A percentile compares a stretch with the other conserved stretches of the same genome.
Evolutionary conservation across 2,797 vertebrate genomes (phyloP).

Genomic region (Enteromius thamalakanensis): DNA sequence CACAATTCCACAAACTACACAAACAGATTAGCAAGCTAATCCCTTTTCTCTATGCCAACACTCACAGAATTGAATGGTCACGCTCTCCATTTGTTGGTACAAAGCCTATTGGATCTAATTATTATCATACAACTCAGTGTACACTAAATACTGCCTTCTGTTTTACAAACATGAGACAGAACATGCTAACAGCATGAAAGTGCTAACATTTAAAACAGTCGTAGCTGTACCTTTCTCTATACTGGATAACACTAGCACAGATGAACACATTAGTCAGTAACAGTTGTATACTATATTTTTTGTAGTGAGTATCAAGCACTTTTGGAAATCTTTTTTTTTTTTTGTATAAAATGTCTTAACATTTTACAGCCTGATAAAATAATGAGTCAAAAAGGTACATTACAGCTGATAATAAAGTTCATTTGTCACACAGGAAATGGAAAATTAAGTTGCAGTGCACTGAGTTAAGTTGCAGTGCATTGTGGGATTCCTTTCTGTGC

Average conservation of each 20-base stretch:
- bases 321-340: background rate
- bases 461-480: background rate
- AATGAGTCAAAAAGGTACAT: background rate
- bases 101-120: background rate
- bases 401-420: background rate
- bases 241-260: background rate
- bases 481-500: background rate
- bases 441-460: background rate
- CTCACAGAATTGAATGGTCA: background rate
- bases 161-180: background rate
- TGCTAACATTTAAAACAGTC: background rate
- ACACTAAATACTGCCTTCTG: background rate
- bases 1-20: background rate
- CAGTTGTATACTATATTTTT: background rate
- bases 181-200: background rate
- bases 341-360: background rate
- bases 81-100: background rate
- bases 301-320: background rate
- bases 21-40: background rate
- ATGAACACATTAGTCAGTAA: background rate
- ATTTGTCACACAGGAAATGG: background rate
- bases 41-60: background rate
- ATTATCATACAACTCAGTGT: background rate
- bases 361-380: constrained; percentile 6
- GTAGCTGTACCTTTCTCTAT: background rate